Evolutionary conservation across 2,113 vertebrate species (phyloP).

Genomic region (Hemiprocne comata): DNA sequence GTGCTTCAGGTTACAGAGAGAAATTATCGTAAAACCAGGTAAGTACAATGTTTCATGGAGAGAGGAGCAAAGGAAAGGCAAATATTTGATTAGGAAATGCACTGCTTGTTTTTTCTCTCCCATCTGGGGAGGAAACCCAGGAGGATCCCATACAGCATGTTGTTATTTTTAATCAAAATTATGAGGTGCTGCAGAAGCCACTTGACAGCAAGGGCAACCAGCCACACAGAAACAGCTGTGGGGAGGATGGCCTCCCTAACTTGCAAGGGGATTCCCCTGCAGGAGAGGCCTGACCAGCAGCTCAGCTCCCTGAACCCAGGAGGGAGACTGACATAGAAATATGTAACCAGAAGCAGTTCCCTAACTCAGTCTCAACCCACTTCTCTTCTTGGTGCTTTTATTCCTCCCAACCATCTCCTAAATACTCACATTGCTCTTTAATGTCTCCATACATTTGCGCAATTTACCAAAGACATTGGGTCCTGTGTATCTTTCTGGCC

Average conservation of each 20-base stretch:
- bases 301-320: neutral
- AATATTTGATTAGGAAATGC: neutral
- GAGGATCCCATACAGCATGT: neutral
- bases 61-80: neutral
- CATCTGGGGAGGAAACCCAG: neutral
- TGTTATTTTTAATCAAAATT: neutral
- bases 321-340: neutral
- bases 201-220: neutral
- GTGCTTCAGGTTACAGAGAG: neutral
- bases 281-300: neutral
- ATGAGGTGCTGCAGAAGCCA: neutral
- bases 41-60: neutral
- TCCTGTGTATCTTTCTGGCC: constrained; percentile 81
- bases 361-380: neutral
- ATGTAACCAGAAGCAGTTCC: neutral
- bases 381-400: neutral
- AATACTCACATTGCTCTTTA: constrained; percentile 77
- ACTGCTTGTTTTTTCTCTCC: neutral
- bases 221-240: neutral
- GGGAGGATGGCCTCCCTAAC: neutral
- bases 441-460: constrained; percentile 79
- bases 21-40: neutral
- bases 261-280: neutral
- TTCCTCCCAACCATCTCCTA: neutral
- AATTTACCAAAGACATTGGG: constrained; percentile 80